These are phyloP conservation scores for Anniella stebbinsi DNA, from an alignment of 2,797 vertebrate species.

Conservation along the genomic window DNA sequence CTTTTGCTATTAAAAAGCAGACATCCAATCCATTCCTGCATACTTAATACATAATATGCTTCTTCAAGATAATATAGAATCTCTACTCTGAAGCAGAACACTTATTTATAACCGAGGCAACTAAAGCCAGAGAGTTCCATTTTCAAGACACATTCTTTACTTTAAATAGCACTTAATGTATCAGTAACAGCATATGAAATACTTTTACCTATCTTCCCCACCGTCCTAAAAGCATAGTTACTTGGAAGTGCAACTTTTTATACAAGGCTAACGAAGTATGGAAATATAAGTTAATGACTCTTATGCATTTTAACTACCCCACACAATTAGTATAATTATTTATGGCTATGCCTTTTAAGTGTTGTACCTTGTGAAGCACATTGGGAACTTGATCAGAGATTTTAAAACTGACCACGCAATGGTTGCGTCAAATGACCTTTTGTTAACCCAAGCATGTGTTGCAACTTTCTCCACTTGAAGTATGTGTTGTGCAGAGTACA, in stretches of 20 bases:
- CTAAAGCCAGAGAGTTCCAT: constrained; percentile 64
- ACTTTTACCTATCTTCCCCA: constrained; percentile 35
- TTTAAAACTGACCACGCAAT: constrained; percentile 1
- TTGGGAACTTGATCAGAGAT: constrained; percentile 29
- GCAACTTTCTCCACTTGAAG: constrained; percentile 14
- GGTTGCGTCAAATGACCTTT: neutral
- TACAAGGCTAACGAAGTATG: neutral
- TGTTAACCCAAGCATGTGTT: neutral
- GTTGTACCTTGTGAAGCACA: constrained; percentile 21
- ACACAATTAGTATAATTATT: neutral
- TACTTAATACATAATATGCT: constrained; percentile 34
- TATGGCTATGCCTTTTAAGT: neutral
- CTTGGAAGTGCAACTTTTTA: constrained; percentile 20
- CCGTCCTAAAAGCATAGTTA: neutral
- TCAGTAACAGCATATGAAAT: constrained; percentile 45
- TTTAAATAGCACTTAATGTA: constrained; percentile 68
- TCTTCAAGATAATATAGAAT: constrained; percentile 52
- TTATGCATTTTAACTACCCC: neutral
- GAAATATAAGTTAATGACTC: neutral
- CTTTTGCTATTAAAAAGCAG: constrained; percentile 62
- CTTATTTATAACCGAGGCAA: constrained; percentile 64
- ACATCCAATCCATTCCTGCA: neutral
- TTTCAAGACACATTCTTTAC: constrained; percentile 56
- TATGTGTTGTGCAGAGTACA: neutral
- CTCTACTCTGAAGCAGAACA: constrained; percentile 35